Evolutionary conservation across 1,140 invertebrate species (phyloP).

Genomic region (Drosophila punjabiensis): DNA sequence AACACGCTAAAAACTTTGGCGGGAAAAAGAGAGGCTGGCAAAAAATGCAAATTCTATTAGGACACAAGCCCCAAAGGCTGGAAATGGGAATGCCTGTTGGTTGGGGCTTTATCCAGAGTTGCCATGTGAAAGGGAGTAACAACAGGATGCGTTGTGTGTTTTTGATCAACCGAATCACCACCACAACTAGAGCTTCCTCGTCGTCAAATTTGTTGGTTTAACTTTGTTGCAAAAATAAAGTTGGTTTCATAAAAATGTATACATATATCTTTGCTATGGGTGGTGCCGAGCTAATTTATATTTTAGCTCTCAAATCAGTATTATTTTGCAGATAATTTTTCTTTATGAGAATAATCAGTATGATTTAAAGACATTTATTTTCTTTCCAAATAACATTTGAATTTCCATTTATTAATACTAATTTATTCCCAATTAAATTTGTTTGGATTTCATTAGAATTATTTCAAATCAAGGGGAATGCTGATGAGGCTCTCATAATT

Average conservation of each 20-base stretch:
- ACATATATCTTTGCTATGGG: neutral
- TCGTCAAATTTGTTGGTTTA: conserved; percentile 51
- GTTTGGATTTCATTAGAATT: neutral
- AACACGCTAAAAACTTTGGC: conserved; percentile 51
- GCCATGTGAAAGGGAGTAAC: conserved; percentile 1
- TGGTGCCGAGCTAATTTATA: neutral
- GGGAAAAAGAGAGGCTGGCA: conserved; percentile 28
- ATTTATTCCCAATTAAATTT: neutral
- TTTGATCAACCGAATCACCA: conserved; percentile 36
- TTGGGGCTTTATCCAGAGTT: conserved; percentile 5
- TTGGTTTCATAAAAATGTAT: conserved; percentile 39
- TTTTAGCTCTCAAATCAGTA: neutral
- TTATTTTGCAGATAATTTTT: neutral
- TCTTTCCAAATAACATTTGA: neutral
- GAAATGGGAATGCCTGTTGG: conserved; percentile 17
- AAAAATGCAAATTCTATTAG: conserved; percentile 78
- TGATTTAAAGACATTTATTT: neutral
- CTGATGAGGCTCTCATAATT: too few relatives aligned
- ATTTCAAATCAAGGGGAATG: neutral
- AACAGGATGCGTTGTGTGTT: conserved; percentile 34
- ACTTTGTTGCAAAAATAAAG: conserved; percentile 57
- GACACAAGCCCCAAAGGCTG: conserved; percentile 30
- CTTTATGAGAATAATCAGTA: neutral
- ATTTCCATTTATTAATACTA: neutral
- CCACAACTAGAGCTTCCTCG: conserved; percentile 1